Evolutionary conservation across 2,797 vertebrate genomes (phyloP), one percentile per base, ranked within the genome.

Genomic region (Pipistrellus pygmaeus): DNA sequence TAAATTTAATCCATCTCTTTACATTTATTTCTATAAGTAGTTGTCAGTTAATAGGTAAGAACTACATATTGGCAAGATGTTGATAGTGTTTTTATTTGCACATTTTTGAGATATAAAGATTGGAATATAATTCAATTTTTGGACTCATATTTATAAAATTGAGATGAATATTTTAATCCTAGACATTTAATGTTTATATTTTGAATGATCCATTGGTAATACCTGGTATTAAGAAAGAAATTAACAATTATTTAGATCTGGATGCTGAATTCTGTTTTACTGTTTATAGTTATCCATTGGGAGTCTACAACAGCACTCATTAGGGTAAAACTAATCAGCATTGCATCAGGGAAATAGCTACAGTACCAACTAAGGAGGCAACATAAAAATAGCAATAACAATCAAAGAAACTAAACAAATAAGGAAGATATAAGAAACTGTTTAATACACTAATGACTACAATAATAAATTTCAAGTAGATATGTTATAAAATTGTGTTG

Each of bases 141-240:
- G 17, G 53, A 72, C 18, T 83, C 4, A 4, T 41, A 72, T 84
- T 91, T 80, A 32, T 76, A 35, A 27, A 89, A 55, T 84, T 51
- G 35, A 76, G 23, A 72, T 32, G 23, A 88, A 64, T 32, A 85
- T 68, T 69, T 73, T 64, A 80, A 89, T 68, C 1, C 5, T 95
- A 89, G 25, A 78, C 89, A 93, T 90, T 96, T 98, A 97, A 97
- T 96, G 97, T 97, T 97, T 97, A 92, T 97, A 96, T 91, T 97
- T 95, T 97, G 80, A 97, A 91, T 66, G 64, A 17, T 97, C 97
- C 94, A 96, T 95, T 96, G 95, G 55, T 90, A 66, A 48, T 83
- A 7, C 57, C 90, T 94, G 88, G 96, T 98, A 98, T 97, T 98
- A 97, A 97, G 86, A 53, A 94, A 96, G 97, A 97, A 97, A 97